These are phyloP conservation scores for Sinocyclocheilus rhinocerous DNA, from an alignment of 2,113 vertebrate species.

Conservation along the genomic window DNA sequence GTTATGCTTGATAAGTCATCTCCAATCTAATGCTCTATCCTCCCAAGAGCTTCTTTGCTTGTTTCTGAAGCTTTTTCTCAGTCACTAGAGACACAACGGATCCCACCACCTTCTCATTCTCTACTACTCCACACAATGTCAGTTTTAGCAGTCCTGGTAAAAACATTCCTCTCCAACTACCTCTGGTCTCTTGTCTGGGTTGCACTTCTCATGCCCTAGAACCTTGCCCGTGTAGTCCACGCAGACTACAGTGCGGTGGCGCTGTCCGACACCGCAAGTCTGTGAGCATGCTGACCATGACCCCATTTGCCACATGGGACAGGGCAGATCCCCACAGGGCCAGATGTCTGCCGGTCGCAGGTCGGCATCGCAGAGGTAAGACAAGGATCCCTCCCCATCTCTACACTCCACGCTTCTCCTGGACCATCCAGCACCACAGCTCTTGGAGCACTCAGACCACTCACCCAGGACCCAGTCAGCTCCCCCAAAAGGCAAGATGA, in stretches of 20 bases:
- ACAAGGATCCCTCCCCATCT: constrained; percentile 78
- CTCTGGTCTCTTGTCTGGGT: constrained; percentile 70
- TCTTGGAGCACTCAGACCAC: constrained; percentile 92
- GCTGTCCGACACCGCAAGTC: constrained; percentile 78
- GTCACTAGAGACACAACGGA: constrained; percentile 20
- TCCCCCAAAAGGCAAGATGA: constrained; percentile 78
- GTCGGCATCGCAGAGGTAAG: constrained; percentile 78
- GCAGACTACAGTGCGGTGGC: constrained; percentile 77
- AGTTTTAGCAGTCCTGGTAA: constrained; percentile 77
- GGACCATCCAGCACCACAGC: constrained; percentile 90
- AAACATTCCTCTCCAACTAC: constrained; percentile 68
- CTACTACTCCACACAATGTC: not conserved
- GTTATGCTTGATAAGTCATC: constrained; percentile 65
- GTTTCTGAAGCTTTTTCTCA: constrained; percentile 53
- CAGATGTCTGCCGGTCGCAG: constrained; percentile 85
- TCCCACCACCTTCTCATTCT: not conserved
- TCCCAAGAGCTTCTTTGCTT: constrained; percentile 48
- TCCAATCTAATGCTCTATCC: constrained; percentile 54
- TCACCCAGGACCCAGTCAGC: constrained; percentile 88
- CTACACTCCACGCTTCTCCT: constrained; percentile 86
- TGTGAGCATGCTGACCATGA: constrained; percentile 85
- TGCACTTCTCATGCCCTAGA: constrained; percentile 76
- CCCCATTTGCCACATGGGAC: constrained; percentile 84
- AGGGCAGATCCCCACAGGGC: constrained; percentile 84
- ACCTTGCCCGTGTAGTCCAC: constrained; percentile 78